phyloP scores from a whole-genome alignment of 1,140 invertebrate genomes.

The Musca vetustissima region DNA sequence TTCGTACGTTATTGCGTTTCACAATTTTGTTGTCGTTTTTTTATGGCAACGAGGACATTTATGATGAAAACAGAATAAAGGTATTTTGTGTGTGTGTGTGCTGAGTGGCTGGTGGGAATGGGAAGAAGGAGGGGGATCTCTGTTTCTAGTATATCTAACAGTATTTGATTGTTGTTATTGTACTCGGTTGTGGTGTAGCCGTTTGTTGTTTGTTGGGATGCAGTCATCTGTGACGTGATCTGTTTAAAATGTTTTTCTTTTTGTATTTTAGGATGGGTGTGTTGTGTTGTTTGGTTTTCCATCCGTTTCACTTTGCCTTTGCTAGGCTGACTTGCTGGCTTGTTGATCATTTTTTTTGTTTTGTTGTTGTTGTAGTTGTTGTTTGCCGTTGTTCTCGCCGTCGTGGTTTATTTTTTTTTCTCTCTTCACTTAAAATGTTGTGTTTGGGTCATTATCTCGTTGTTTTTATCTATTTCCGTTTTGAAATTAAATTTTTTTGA shows the following conservation, averaged over 20 bases:
- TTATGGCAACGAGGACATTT: too few species aligned
- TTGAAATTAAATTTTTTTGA: conserved; percentile 29
- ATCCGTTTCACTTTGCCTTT: background rate
- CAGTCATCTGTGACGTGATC: conserved; percentile 23
- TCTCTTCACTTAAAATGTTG: background rate
- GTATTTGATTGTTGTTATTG: background rate
- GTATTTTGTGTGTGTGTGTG: too few species aligned
- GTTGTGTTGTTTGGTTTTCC: background rate
- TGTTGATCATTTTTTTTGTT: background rate
- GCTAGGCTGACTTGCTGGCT: background rate
- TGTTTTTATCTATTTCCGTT: conserved; percentile 24
- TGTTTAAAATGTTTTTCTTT: conserved; percentile 17
- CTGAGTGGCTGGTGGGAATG: too few species aligned
- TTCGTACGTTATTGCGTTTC: too few species aligned
- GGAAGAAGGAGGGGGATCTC: too few species aligned
- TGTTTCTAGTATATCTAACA: conserved; percentile 2
- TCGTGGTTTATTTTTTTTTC: background rate
- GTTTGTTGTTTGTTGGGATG: background rate
- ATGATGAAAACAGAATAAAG: too few species aligned
- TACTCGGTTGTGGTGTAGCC: too few species aligned
- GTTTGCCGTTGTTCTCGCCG: background rate
- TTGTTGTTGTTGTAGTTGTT: conserved; percentile 14
- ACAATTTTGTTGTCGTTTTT: too few species aligned
- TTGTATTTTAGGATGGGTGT: background rate
- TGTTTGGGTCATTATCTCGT: conserved; percentile 18